Evolutionary conservation across 2,888 invertebrate species (phyloP).

Genomic region (Nephrotoma appendiculata): DNA sequence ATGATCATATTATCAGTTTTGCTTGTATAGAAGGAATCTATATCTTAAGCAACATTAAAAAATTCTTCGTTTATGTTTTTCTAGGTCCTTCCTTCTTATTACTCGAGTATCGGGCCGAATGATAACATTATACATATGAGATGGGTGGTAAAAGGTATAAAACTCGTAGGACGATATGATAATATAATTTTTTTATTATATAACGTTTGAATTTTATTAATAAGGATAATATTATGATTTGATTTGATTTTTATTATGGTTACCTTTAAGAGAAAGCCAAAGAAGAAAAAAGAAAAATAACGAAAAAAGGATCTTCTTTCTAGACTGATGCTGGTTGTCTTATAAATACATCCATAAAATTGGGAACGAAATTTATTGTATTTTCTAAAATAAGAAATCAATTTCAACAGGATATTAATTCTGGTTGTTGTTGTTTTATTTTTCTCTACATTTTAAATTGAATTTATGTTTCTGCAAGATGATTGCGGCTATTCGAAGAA

Average conservation of each 20-base stretch:
- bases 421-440: neutral
- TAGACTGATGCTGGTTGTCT: neutral
- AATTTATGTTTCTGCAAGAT: neutral
- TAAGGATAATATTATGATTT: neutral
- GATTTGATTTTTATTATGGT: neutral
- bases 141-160: neutral
- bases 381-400: neutral
- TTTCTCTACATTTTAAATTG: neutral
- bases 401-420: neutral
- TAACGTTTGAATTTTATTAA: neutral
- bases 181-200: neutral
- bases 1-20: constrained; percentile 1
- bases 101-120: neutral
- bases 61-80: neutral
- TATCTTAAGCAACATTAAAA: neutral
- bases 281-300: neutral
- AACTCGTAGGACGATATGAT: neutral
- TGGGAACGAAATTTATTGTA: neutral
- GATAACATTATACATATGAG: neutral
- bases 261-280: neutral
- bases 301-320: neutral
- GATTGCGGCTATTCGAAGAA: neutral
- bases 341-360: neutral
- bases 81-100: neutral
- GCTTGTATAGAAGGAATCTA: neutral